Evolutionary conservation across 2,797 vertebrate species (phyloP), one percentile per base, ranked within the genome.

Genomic region (Pempheris klunzingeri): DNA sequence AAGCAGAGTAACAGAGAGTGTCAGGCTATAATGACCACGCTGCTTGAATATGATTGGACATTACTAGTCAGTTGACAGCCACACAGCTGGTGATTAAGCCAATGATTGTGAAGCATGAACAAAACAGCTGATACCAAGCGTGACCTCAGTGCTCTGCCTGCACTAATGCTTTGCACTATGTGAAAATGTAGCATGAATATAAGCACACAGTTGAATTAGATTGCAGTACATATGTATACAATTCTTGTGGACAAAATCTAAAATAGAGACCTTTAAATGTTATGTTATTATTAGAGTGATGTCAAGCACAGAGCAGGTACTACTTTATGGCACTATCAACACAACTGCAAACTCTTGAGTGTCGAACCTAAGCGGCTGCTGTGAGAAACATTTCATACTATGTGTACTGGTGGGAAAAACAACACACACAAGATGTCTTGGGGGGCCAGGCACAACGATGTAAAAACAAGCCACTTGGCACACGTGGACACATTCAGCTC

Each of bases 391-490:
- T 59, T 28, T 62, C 8, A 71, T 43, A 38, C 4, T 13, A n/a
- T 53, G 41, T 7, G 30, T 12, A 41, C 36, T 34, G 52, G 38
- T 26, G 41, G 50, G 22, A 54, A 54, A 68, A 71, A 66, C 20
- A 52, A 28, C 47, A 47, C 17, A 10, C 28, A 38, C 17, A 9
- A 22, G 68, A 86, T 18, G 36, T 73, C 57, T 38, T 3, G 59
- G 46, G 63, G 28, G n/a, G 30, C 28, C 20, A 3, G 46, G 53
- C 24, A 61, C 49, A 34, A 54, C 12, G 38, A 69, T 50, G 58
- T 58, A 53, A 76, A 70, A 74, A 72, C 59, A 80, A 78, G 83
- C 64, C 38, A 69, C 34, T 52, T 43, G 32, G 50, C 44, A 14
- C 30, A 70, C 49, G n/a, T 30, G 30, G 67, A 73, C 30, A 36